These are phyloP conservation scores for Isotomurus palustris DNA, from an alignment of 2,888 invertebrate genomes.

Conservation along the genomic window DNA sequence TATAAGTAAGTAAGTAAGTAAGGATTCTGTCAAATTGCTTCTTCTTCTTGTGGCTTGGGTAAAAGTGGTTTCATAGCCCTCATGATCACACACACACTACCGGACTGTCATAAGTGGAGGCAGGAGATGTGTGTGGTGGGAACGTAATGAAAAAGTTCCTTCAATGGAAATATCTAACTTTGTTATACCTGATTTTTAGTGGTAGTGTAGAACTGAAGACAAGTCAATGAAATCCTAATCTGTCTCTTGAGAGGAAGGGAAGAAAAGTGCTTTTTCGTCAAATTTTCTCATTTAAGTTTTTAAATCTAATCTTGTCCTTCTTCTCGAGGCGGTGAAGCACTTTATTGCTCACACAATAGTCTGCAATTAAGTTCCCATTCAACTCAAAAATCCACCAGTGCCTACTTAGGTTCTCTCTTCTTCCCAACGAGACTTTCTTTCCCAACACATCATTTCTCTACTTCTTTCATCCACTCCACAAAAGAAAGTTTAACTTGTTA, in stretches of 20 bases:
- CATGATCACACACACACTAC: too few relatives aligned
- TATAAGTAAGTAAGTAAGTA: too few relatives aligned
- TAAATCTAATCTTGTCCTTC: constrained; percentile 40
- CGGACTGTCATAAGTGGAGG: too few relatives aligned
- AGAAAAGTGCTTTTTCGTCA: constrained; percentile 36
- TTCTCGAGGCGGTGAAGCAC: not conserved
- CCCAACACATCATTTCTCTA: not conserved
- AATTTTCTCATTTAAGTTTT: constrained; percentile 44
- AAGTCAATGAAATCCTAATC: constrained; percentile 5
- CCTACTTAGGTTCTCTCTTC: not conserved
- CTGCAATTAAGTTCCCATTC: constrained; percentile 46
- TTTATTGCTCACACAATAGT: constrained; percentile 37
- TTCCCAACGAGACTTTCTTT: not conserved
- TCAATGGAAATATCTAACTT: too few relatives aligned
- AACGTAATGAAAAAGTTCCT: not conserved
- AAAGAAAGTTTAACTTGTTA: constrained; percentile 39
- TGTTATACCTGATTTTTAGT: too few relatives aligned
- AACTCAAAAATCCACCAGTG: constrained; percentile 9
- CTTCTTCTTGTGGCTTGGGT: too few relatives aligned
- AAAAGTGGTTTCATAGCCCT: too few relatives aligned
- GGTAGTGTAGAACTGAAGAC: not conserved
- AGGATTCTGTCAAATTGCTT: too few relatives aligned
- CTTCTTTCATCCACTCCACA: not conserved
- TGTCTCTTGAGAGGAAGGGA: constrained; percentile 12
- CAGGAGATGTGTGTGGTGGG: not conserved